Evolutionary conservation across 2,888 invertebrate genomes (phyloP).

Genomic region (Carpatolechia fugitivella): DNA sequence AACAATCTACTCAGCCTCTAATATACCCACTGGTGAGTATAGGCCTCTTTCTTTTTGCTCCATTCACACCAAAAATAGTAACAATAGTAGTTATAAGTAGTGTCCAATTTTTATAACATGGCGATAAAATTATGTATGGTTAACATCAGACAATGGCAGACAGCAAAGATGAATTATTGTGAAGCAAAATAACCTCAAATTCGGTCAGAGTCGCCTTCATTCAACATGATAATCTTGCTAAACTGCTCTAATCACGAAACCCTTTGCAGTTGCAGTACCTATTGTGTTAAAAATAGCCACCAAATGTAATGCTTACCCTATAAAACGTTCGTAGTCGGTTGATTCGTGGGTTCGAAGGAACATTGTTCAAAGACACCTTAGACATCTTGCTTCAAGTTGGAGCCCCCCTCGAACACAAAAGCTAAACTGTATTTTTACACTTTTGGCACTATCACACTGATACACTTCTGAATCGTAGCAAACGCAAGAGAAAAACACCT

Average conservation of each 20-base stretch:
- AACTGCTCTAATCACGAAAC: slow-evolving; percentile 23
- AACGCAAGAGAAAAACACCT: slow-evolving; percentile 50
- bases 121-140: too few species aligned
- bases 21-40: too few species aligned
- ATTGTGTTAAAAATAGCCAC: slow-evolving; percentile 18
- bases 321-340: slow-evolving; percentile 67
- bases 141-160: not conserved
- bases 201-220: too few species aligned
- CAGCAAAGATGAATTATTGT: not conserved
- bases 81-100: too few species aligned
- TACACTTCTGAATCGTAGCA: slow-evolving; percentile 38
- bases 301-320: slow-evolving; percentile 56
- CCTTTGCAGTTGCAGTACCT: slow-evolving; percentile 24
- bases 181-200: slow-evolving; percentile 36
- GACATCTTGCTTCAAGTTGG: slow-evolving; percentile 55
- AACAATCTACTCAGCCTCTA: too few species aligned
- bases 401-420: slow-evolving; percentile 33
- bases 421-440: slow-evolving; percentile 44
- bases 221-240: not conserved
- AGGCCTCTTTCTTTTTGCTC: too few species aligned
- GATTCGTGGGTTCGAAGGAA: slow-evolving; percentile 71
- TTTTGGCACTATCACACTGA: slow-evolving; percentile 40
- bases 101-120: too few species aligned
- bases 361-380: slow-evolving; percentile 70
- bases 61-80: too few species aligned